Evolutionary conservation across 1,140 invertebrate species (phyloP).

Genomic region (Fopius arisanus): DNA sequence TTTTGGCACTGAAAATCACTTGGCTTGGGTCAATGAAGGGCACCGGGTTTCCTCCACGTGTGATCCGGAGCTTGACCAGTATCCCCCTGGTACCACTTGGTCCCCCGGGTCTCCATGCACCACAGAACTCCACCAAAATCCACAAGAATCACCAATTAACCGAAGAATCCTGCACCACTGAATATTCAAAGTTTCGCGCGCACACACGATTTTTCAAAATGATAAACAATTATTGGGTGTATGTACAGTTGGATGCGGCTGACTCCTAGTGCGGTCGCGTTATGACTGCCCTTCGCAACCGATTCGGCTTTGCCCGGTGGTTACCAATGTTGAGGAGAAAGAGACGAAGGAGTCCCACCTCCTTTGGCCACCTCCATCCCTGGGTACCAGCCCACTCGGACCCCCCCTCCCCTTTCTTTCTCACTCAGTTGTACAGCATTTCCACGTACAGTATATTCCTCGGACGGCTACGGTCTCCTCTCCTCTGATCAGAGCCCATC

Average conservation of each 20-base stretch:
- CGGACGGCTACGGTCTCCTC: not conserved
- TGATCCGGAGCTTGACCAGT: not conserved
- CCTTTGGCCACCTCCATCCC: conserved; percentile 61
- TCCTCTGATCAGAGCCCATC: not conserved
- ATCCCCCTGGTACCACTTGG: not conserved
- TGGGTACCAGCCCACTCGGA: conserved; percentile 64
- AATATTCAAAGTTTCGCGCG: not conserved
- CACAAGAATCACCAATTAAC: not conserved
- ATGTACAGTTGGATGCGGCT: conserved; percentile 33
- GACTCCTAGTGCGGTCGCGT: conserved; percentile 61
- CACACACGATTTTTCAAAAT: not conserved
- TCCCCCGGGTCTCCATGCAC: not conserved
- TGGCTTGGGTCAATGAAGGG: not conserved
- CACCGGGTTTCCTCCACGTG: not conserved
- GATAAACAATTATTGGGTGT: conserved; percentile 1
- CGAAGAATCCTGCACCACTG: not conserved
- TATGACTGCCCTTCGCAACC: conserved; percentile 57
- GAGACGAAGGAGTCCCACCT: conserved; percentile 56
- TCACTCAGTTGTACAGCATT: not conserved
- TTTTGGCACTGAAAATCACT: not conserved
- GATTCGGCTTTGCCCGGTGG: conserved; percentile 37
- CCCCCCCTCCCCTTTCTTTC: conserved; percentile 40
- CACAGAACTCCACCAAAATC: not conserved
- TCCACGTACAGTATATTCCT: not conserved
- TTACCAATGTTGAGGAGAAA: conserved; percentile 46